Conservation (phyloP, 2,888 invertebrate species). For the Capitulum mitella region DNA sequence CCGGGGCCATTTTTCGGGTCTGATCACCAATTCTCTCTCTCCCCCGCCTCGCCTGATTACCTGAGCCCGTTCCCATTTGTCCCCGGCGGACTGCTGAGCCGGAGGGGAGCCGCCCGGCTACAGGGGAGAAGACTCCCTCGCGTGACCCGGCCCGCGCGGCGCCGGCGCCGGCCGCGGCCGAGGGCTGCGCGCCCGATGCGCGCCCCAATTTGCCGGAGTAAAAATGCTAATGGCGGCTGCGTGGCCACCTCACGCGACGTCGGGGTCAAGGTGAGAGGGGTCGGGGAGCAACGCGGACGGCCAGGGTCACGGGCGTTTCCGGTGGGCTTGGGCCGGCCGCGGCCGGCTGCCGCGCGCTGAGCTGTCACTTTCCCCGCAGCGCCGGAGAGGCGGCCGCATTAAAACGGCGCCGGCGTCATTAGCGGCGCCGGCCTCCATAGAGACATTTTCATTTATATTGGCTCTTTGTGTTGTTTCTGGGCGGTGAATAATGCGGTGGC, state of each 20-base stretch:
- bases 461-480: neutral
- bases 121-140: neutral
- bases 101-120: neutral
- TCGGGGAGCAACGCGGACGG: neutral
- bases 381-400: neutral
- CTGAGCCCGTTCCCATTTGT: slow-evolving; percentile 1
- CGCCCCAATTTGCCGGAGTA: slow-evolving; percentile 17
- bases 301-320: slow-evolving; percentile 6
- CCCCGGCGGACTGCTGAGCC: neutral
- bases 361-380: neutral
- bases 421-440: neutral
- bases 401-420: neutral
- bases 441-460: slow-evolving; percentile 23
- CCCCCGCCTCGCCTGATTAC: slow-evolving; percentile 12
- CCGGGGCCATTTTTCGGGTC: slow-evolving; percentile 3
- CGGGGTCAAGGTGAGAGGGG: slow-evolving; percentile 3
- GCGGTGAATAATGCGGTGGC: neutral
- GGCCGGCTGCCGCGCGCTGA: neutral
- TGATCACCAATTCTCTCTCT: slow-evolving; percentile 5
- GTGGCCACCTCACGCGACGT: neutral
- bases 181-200: neutral
- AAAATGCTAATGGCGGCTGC: slow-evolving; percentile 15
- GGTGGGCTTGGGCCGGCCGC: neutral
- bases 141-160: neutral
- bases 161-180: no score